Evolutionary conservation across 64 coral and sea anemone genomes (phyloP).

Genomic region (Stylophora pistillata): DNA sequence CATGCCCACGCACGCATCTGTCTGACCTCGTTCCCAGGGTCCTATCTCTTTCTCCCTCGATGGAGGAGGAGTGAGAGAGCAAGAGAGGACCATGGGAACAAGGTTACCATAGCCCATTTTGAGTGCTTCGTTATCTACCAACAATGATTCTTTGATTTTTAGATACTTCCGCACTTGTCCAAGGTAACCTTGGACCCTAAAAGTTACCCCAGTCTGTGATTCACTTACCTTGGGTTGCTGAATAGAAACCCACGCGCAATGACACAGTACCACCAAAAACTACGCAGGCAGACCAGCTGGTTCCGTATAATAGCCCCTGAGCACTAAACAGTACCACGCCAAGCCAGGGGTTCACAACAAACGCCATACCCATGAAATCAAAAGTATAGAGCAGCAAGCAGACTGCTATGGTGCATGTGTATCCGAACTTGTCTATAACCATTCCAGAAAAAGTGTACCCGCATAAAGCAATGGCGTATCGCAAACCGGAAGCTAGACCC

Average conservation of each 20-base stretch:
- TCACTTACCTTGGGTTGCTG: conserved; percentile 5
- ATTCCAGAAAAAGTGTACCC: conserved; percentile 33
- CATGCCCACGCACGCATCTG: no score
- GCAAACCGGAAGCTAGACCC: conserved; percentile 48
- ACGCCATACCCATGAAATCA: conserved; percentile 30
- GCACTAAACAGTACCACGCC: conserved; percentile 35
- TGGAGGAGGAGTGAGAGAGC: no score
- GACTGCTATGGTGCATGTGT: background rate
- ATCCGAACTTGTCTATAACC: conserved; percentile 35
- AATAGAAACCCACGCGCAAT: background rate
- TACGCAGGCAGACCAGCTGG: conserved; percentile 49
- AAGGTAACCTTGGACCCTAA: background rate
- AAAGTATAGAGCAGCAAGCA: conserved; percentile 33
- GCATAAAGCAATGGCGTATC: conserved; percentile 5
- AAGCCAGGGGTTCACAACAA: conserved; percentile 15
- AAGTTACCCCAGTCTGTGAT: background rate
- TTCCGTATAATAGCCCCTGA: conserved; percentile 48
- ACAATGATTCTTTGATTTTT: no score
- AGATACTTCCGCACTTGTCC: no score
- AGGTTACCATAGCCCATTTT: no score
- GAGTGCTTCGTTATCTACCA: no score
- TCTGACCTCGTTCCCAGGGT: no score
- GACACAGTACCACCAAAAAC: conserved; percentile 37
- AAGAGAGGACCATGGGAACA: no score
- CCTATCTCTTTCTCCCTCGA: background rate